Conservation (phyloP, 2,888 invertebrate genomes). For the Cybosia mesomella region DNA sequence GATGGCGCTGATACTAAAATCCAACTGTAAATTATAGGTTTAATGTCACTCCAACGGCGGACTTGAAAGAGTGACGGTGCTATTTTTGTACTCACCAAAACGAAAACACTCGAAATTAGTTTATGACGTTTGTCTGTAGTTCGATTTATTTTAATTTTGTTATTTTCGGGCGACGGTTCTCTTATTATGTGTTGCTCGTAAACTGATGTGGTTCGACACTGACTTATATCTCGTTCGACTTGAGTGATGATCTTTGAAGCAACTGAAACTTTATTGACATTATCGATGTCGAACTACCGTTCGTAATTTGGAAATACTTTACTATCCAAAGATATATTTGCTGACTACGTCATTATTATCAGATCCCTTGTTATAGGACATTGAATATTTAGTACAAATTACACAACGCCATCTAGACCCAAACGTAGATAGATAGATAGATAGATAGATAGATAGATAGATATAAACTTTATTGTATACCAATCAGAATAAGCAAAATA, state of each 20-base stretch:
- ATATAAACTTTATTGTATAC: too few relatives aligned
- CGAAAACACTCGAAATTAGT: conserved; percentile 87
- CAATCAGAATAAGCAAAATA: too few relatives aligned
- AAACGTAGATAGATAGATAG: too few relatives aligned
- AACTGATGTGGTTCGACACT: conserved; percentile 73
- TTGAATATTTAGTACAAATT: too few relatives aligned
- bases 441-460: too few relatives aligned
- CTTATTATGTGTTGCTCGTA: conserved; percentile 78
- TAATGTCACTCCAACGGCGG: conserved; percentile 80
- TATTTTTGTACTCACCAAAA: conserved; percentile 85
- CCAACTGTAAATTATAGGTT: conserved; percentile 78
- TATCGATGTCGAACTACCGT: conserved; percentile 59
- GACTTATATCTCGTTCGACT: conserved; percentile 75
- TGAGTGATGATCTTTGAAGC: conserved; percentile 73
- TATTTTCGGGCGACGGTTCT: conserved; percentile 79
- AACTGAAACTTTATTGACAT: conserved; percentile 70
- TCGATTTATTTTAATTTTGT: conserved; percentile 87
- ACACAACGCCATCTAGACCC: too few relatives aligned
- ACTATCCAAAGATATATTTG: not conserved
- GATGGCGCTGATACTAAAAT: conserved; percentile 79
- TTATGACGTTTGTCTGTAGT: conserved; percentile 87
- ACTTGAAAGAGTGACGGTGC: conserved; percentile 86
- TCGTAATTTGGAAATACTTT: not conserved
- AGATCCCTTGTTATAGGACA: not conserved
- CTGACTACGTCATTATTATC: not conserved